phyloP scores from a whole-genome alignment of 2,888 invertebrate species.

The Pocota personata region DNA sequence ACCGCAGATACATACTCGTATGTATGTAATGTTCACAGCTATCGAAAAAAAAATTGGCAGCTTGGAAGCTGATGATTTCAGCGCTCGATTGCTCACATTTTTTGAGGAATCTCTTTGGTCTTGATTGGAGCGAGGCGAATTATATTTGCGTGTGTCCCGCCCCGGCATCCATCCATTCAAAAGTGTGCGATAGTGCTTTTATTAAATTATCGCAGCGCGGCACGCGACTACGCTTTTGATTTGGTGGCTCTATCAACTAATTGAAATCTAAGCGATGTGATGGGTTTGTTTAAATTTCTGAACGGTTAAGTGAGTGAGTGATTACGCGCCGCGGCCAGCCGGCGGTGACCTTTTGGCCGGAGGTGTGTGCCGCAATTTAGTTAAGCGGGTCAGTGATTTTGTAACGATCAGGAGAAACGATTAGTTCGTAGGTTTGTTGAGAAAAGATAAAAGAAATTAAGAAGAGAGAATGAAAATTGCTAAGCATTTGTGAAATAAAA shows the following conservation, averaged over 20 bases:
- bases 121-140: not conserved
- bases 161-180: not conserved
- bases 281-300: slow-evolving; percentile 41
- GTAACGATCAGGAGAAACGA: slow-evolving; percentile 10
- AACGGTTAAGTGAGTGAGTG: slow-evolving; percentile 33
- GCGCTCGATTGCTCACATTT: not conserved
- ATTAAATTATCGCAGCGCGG: slow-evolving; percentile 55
- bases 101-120: not conserved
- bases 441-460: not conserved
- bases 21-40: not conserved
- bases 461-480: slow-evolving; percentile 15
- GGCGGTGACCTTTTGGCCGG: slow-evolving; percentile 42
- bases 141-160: slow-evolving; percentile 3
- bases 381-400: slow-evolving; percentile 68
- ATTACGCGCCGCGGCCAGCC: not conserved
- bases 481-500: not conserved
- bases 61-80: not conserved
- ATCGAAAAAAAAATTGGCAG: not conserved
- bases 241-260: slow-evolving; percentile 65
- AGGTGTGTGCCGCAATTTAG: slow-evolving; percentile 55
- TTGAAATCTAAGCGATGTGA: slow-evolving; percentile 65
- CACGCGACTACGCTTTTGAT: slow-evolving; percentile 67
- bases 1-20: not conserved
- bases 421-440: not conserved
- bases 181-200: slow-evolving; percentile 33